These are phyloP conservation scores for Zenarchopterus dispar DNA, from an alignment of 2,797 vertebrate species.

Conservation along the genomic window DNA sequence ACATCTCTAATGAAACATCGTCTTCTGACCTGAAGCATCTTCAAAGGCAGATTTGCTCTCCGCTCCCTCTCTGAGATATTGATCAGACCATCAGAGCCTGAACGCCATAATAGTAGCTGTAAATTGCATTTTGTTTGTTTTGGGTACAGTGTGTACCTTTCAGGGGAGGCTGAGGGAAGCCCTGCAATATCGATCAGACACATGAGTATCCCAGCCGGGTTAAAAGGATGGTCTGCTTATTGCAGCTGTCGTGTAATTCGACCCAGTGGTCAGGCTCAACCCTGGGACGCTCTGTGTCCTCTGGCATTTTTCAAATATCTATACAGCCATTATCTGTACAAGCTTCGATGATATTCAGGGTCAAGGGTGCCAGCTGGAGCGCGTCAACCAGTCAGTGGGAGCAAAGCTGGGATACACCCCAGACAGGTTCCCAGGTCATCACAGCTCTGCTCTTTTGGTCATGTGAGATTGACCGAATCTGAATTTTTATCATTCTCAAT, in stretches of 20 bases:
- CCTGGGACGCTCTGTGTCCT: conserved; percentile 8
- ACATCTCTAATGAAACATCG: conserved; percentile 12
- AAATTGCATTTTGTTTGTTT: conserved; percentile 12
- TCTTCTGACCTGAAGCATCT: conserved; percentile 11
- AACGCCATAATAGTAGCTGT: conserved; percentile 2
- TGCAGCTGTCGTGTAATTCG: conserved; percentile 25
- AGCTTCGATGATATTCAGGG: too few relatives aligned
- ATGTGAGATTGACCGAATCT: too few relatives aligned
- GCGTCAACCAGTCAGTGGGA: too few relatives aligned
- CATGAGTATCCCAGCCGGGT: conserved; percentile 14
- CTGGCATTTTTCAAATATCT: background rate
- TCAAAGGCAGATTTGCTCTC: conserved; percentile 2
- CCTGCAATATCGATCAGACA: conserved; percentile 28
- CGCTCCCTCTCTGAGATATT: conserved; percentile 10
- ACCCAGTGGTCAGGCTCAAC: conserved; percentile 5
- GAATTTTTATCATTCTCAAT: background rate
- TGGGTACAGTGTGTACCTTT: background rate
- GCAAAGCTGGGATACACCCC: too few relatives aligned
- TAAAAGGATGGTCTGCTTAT: conserved; percentile 1
- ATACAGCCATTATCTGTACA: too few relatives aligned
- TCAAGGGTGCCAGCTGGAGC: too few relatives aligned
- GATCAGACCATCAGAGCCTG: conserved; percentile 14
- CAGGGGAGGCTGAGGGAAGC: conserved; percentile 34
- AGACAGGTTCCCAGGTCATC: too few relatives aligned
- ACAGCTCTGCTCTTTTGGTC: too few relatives aligned